phyloP scores from a whole-genome alignment of 1,140 invertebrate genomes.

The Colletes latitarsis region DNA sequence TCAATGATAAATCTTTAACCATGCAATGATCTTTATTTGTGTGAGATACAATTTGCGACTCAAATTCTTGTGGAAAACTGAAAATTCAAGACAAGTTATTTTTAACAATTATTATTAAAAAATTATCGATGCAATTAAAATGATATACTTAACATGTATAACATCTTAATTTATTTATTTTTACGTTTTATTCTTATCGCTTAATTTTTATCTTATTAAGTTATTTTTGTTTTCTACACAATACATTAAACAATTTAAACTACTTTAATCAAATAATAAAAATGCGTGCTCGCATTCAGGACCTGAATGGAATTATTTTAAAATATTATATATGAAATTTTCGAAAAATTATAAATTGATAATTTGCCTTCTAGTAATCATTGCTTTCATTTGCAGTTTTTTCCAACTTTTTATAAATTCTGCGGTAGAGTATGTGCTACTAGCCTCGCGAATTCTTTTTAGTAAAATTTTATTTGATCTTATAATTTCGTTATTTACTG shows the following conservation, averaged over 20 bases:
- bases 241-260: too few species aligned
- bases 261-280: too few species aligned
- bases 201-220: neutral
- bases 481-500: slow-evolving; percentile 44
- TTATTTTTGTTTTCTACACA: too few species aligned
- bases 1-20: slow-evolving; percentile 18
- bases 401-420: slow-evolving; percentile 65
- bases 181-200: slow-evolving; percentile 5
- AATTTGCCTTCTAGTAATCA: slow-evolving; percentile 16
- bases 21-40: slow-evolving; percentile 30
- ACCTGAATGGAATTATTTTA: too few species aligned
- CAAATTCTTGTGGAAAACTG: neutral
- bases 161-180: neutral
- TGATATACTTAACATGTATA: too few species aligned
- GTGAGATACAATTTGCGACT: neutral
- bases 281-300: too few species aligned
- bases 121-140: too few species aligned
- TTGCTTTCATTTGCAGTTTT: slow-evolving; percentile 12
- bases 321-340: slow-evolving; percentile 5
- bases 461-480: slow-evolving; percentile 62
- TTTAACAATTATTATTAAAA: neutral
- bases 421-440: slow-evolving; percentile 57
- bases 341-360: neutral
- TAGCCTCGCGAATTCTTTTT: slow-evolving; percentile 47
- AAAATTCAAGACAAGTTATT: neutral